These are phyloP conservation scores for Oligia latruncula DNA, from an alignment of 2,888 invertebrate genomes.

Conservation along the genomic window DNA sequence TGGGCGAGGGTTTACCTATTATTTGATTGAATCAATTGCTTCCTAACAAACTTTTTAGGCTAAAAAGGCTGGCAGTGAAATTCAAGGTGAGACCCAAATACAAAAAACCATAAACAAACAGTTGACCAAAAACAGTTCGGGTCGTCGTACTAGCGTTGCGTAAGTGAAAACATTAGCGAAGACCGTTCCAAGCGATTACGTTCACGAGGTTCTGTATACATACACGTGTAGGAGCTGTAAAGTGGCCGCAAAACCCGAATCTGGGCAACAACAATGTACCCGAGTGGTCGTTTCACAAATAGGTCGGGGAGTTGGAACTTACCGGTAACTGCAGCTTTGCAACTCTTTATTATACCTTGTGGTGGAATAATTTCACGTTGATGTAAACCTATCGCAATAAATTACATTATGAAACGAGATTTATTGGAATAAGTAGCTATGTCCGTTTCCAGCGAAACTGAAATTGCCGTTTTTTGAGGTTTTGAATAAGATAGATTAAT, in stretches of 20 bases:
- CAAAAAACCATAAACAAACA: conserved; percentile 65
- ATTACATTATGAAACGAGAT: conserved; percentile 45
- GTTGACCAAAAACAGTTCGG: conserved; percentile 45
- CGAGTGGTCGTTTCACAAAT: conserved; percentile 41
- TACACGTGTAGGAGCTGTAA: conserved; percentile 50
- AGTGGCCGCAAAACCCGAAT: conserved; percentile 47
- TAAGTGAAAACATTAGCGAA: conserved; percentile 74
- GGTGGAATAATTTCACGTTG: conserved; percentile 38
- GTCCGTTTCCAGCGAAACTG: not conserved
- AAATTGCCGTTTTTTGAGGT: not conserved
- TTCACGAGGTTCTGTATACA: conserved; percentile 44
- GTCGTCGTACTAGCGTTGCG: conserved; percentile 69
- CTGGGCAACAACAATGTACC: conserved; percentile 39
- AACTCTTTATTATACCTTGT: conserved; percentile 47
- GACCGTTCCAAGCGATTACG: conserved; percentile 64
- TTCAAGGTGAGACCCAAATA: conserved; percentile 61
- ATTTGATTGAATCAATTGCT: conserved; percentile 33
- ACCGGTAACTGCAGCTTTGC: conserved; percentile 41
- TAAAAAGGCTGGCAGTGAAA: conserved; percentile 38
- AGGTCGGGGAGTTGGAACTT: conserved; percentile 34
- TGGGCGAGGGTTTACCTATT: conserved; percentile 38
- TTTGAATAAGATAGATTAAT: not conserved
- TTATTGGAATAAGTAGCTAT: conserved; percentile 32
- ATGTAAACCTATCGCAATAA: conserved; percentile 43
- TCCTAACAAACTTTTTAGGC: conserved; percentile 28